phyloP scores from a whole-genome alignment of 2,888 invertebrate species.

The Platycnemis pennipes region DNA sequence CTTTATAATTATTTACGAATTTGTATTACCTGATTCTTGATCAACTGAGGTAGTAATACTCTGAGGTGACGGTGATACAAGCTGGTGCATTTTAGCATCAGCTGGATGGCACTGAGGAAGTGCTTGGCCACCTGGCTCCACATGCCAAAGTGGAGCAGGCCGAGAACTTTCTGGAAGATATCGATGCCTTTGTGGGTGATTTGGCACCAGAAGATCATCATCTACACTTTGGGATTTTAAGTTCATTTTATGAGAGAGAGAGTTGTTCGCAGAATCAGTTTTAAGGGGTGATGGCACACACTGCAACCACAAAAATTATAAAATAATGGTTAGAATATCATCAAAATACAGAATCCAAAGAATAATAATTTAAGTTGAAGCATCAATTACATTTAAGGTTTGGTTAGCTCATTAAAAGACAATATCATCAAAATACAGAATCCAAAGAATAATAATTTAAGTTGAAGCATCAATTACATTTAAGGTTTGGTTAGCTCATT shows the following conservation, averaged over 20 bases:
- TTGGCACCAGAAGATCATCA: background rate
- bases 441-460: too few relatives aligned
- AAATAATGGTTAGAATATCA: background rate
- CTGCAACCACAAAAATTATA: background rate
- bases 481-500: too few relatives aligned
- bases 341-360: too few relatives aligned
- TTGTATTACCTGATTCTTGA: background rate
- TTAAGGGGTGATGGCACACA: background rate
- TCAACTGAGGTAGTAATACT: background rate
- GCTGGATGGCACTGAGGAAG: background rate
- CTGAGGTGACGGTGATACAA: background rate
- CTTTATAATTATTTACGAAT: too few relatives aligned
- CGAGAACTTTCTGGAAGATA: background rate
- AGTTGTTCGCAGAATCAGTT: background rate
- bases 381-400: too few relatives aligned
- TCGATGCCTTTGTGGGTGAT: background rate
- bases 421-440: too few relatives aligned
- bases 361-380: too few relatives aligned
- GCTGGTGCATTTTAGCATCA: background rate
- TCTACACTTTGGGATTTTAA: background rate
- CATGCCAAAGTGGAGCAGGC: constrained; percentile 26
- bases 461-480: too few relatives aligned
- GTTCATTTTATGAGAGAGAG: background rate
- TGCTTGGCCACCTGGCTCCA: background rate
- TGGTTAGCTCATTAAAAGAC: too few relatives aligned